Base-by-base conservation (phyloP, 2,797 vertebrate species). In the Yasuhikotakia modesta region DNA sequence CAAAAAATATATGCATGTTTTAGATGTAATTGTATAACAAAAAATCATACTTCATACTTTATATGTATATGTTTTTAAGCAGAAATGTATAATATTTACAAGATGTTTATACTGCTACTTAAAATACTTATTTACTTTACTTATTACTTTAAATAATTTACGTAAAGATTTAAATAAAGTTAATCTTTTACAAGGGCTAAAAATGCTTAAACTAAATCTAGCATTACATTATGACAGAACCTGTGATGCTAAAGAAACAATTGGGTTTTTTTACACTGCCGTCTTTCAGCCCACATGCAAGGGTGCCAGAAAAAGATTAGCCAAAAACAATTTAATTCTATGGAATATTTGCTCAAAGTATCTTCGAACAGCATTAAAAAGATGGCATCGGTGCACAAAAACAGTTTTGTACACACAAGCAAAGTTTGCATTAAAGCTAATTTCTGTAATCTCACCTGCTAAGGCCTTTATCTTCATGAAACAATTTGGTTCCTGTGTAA, bases 401-500 rank as follows among this genome's bases (percentile, higher is more conserved):
- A 69, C 92, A 85, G 91, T 91, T 94, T 90, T 90, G 92, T 92
- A 95, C 94, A 95, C 95, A 98, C 91, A 90, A 92, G 92, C 92
- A 90, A 92, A 90, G 93, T 96, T 97, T 97, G 95, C 96, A 97
- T 96, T 97, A 93, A 93, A 93, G 94, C 94, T 94, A 94, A 93
- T 97, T 97, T 96, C 92, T 92, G 95, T 98, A 98, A 99, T 99
- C 97, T 98, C 94, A 99, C 97, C 97, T 98, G 96, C 96, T 98
- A 97, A 99, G 96, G 96, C 96, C 95, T 96, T 99, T 99, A 99
- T 99, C 97, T 99, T 98, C 94, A 92, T 97, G 95, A 95, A 98
- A 97, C 96, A 95, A 96, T 96, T 94, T 95, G 96, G 95, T 95
- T 96, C 96, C 97, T 96, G 96, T 96, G 95, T 99, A 99, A 98